Evolutionary conservation across 2,797 vertebrate species (phyloP).

Genomic region (Acestrorhynchus altus): DNA sequence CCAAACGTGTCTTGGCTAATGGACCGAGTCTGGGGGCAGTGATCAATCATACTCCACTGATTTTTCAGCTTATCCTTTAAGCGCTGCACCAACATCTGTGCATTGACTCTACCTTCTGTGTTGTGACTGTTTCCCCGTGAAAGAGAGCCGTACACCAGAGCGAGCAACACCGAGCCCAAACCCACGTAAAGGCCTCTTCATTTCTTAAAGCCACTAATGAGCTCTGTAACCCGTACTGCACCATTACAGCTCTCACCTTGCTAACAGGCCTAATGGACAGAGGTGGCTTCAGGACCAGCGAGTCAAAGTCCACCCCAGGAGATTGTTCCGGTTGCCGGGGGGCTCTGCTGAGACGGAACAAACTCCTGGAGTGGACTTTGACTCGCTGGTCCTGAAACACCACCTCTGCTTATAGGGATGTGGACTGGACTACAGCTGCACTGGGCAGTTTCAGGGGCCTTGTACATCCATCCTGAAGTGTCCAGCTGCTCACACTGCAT

Average conservation of each 20-base stretch:
- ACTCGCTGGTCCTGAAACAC: no score
- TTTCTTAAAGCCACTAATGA: conserved; percentile 45
- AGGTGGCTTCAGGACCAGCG: conserved; percentile 16
- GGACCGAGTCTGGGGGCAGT: background rate
- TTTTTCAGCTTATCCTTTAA: background rate
- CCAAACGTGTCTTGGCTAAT: background rate
- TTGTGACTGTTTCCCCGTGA: conserved; percentile 35
- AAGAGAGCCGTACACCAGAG: conserved; percentile 47
- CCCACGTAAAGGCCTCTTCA: conserved; percentile 43
- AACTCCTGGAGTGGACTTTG: no score
- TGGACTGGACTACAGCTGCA: conserved; percentile 17
- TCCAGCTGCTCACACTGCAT: background rate
- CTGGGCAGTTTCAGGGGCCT: background rate
- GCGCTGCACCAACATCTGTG: no score
- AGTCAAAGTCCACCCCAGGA: no score
- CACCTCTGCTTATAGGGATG: no score
- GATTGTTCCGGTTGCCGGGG: no score
- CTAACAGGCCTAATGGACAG: conserved; percentile 24
- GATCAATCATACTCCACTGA: background rate
- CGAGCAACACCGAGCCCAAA: conserved; percentile 40
- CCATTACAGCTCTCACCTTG: conserved; percentile 5
- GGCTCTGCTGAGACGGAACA: no score
- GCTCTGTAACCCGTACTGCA: background rate
- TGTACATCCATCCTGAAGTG: background rate
- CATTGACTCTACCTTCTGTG: conserved; percentile 34